Evolutionary conservation across 2,113 vertebrate genomes (phyloP), one percentile per base, ranked within the genome.

Genomic region (Notothenia coriiceps): DNA sequence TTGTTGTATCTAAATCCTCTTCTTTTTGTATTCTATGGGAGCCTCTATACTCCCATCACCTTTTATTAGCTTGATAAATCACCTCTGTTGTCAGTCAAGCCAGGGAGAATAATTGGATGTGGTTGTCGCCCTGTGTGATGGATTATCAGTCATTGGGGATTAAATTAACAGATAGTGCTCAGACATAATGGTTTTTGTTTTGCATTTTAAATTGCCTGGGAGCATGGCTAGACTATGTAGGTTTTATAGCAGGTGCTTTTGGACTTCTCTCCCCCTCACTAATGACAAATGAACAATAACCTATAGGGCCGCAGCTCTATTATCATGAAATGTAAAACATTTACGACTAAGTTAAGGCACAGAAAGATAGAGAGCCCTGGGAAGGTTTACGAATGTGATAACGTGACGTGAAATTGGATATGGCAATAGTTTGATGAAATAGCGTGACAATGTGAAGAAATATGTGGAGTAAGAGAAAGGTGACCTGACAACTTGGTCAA

Each of bases 41-140:
- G 96, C 96, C 96, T 96, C 97, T 96, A 96, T 96, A 96, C 97
- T 97, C 97, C 97, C 96, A 97, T 99, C 97, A 98, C 97, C 97
- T 99, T 99, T 98, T 99, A 99, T 99, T 99, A 99, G 97, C 96
- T 97, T 98, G 98, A 99, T 99, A 99, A 99, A 99, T 99, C 97
- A 98, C 96, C 96, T 96, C 97, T 97, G 97, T 98, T 99, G 98
- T 99, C 98, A 99, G 97, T 99, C 97, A 99, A 98, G 96, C 96
- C 96, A 96, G 95, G 96, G 97, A 97, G 97, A 98, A 98, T 99
- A 99, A 99, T 99, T 99, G 98, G 97, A 99, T 98, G 97, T 99
- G 97, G 96, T 98, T 98, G 97, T 98, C 97, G 96, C 96, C 97
- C 96, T 96, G 96, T 96, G 97, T 99, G 97, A 98, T 98, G 97